Base-by-base conservation (phyloP, 2,797 vertebrate species). In the Acomys russatus region DNA sequence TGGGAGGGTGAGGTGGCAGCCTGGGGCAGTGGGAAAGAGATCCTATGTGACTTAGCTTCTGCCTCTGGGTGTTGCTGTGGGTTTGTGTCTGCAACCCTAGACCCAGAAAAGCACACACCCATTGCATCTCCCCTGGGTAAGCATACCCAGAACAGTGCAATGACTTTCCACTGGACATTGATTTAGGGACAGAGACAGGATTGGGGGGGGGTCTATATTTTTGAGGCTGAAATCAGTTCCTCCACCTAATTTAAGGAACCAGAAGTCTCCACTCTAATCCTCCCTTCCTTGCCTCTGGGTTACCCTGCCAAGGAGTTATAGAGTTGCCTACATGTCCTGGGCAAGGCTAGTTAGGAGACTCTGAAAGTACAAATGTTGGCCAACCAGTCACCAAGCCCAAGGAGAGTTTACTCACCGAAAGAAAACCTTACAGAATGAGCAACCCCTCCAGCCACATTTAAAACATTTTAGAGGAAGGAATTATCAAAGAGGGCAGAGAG, bases 391-490 rank as follows among this genome's bases (percentile, higher is more conserved):
- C 59, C 6, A 78, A 91, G 54, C 28, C 7, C 56, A 33, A n/a
- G 56, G 49, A 90, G 74, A 87, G 12, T 73, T 63, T 76, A 85
- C 51, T 76, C 12, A 33, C 6, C 71, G 68, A 22, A 96, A 70
- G 49, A 76, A 77, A 92, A 92, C 22, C 3, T 59, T 49, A 63
- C 3, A 33, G 23, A 76, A 56, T 22, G 28, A 80, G 90, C 64
- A n/a, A 23, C 25, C 23, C 28, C 64, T 49, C 77, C 56, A n/a
- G 22, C 28, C 44, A 44, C 44, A n/a, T 71, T 87, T 90, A 12
- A 93, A 94, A 95, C 56, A 77, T 79, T 95, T 96, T 18, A 25
- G 33, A 35, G 35, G 63, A 83, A 76, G 71, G 86, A 71, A 79
- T 94, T 70, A 54, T 35, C 33, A n/a, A 49, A 88, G 71, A n/a